phyloP scores from a whole-genome alignment of 1,140 invertebrate species.

The Phymorhynchus buccinoides region DNA sequence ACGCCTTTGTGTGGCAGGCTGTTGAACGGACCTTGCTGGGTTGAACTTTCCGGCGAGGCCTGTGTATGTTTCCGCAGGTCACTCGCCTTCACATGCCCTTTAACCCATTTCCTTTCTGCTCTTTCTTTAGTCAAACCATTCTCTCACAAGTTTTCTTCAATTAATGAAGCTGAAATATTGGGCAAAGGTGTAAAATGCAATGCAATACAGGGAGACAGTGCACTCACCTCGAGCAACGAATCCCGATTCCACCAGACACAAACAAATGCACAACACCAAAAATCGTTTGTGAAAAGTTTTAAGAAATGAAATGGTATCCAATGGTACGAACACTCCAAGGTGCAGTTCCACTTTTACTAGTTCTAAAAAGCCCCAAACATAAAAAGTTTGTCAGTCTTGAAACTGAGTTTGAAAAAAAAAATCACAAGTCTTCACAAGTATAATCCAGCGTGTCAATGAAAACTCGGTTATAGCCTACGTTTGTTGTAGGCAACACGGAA shows the following conservation, averaged over 20 bases:
- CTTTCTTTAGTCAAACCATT: not conserved
- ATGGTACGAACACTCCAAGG: not conserved
- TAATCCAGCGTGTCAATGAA: too few relatives aligned
- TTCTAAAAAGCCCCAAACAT: not conserved
- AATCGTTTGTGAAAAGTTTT: not conserved
- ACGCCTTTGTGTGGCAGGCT: slow-evolving; percentile 26
- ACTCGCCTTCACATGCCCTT: slow-evolving; percentile 7
- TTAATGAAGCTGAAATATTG: not conserved
- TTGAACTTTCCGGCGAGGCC: not conserved
- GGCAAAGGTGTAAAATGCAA: not conserved
- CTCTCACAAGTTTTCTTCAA: not conserved
- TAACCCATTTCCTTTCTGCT: not conserved
- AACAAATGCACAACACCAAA: not conserved
- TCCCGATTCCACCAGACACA: not conserved
- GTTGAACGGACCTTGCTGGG: not conserved
- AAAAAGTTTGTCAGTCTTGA: not conserved
- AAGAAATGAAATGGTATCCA: not conserved
- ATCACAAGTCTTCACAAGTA: not conserved
- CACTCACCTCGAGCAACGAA: not conserved
- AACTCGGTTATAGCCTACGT: too few relatives aligned
- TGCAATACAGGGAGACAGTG: not conserved
- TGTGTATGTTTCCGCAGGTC: slow-evolving; percentile 6
- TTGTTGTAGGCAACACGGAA: too few relatives aligned
- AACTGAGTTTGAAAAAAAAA: not conserved
- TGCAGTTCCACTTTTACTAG: not conserved